Evolutionary conservation across 2,797 vertebrate species (phyloP), one percentile per base, ranked within the genome.

Genomic region (Phrynocephalus guinanensis): DNA sequence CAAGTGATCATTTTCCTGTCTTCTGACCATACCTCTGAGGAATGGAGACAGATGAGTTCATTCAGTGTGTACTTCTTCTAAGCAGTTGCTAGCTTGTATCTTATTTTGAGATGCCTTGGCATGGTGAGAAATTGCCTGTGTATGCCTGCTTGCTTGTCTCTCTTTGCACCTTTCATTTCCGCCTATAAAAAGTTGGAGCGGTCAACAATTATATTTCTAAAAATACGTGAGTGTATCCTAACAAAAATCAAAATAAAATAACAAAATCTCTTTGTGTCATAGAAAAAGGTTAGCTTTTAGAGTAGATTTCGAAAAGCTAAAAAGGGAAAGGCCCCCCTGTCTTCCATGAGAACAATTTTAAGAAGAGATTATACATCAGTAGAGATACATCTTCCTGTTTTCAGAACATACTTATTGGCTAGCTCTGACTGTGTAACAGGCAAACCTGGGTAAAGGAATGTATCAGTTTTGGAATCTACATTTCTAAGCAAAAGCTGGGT

Each of bases 11-110:
- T 91, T 92, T 92, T 88, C 86, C 76, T 86, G 56, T 92, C 90
- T 92, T 24, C 82, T 81, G 76, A 78, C 75, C 88, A 22, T 9
- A 5, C 70, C 87, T 72, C 79, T 79, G 56, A 88, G 89, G 89
- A 91, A 10, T 92, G 84, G 82, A 90, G 93, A 87, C 87, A 91
- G 89, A 91, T 87, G 91, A 68, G 81, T 79, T 93, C 28, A 91
- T 90, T 91, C 84, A 79, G 30, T 87, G 79, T 90, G 84, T 70
- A 85, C 92, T 93, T 91, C 92, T 93, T 91, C 66, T 30, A 90
- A 87, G 60, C 68, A 22, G 9, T 85, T 26, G 86, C 87, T 72
- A 91, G 83, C 52, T 86, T 91, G 90, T 90, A 56, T 88, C 82
- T 91, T 89, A 85, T 88, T 94, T 93, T 88, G 80, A 90, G 91